Evolutionary conservation across 2,888 invertebrate genomes (phyloP).

Genomic region (Lacanobia oleracea): DNA sequence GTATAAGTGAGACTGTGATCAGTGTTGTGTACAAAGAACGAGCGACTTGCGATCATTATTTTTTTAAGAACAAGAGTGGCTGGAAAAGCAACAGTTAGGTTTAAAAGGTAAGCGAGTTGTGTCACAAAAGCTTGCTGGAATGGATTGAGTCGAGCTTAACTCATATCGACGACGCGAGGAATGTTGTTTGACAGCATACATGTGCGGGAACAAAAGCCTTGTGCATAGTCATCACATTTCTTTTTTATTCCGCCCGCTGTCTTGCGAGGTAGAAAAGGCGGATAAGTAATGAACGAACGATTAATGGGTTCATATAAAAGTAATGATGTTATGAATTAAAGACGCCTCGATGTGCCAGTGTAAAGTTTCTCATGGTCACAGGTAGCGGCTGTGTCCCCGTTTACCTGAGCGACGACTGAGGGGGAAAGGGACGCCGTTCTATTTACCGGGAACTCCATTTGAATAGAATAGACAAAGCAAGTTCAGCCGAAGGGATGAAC

Average conservation of each 20-base stretch:
- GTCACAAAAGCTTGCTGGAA: conserved; percentile 86
- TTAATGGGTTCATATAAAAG: conserved; percentile 61
- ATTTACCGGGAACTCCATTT: conserved; percentile 83
- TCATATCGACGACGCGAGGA: conserved; percentile 88
- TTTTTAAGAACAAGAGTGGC: conserved; percentile 80
- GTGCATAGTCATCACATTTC: conserved; percentile 86
- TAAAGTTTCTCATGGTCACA: conserved; percentile 81
- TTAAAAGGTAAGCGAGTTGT: conserved; percentile 88
- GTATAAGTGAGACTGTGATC: conserved; percentile 78
- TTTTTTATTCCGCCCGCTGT: conserved; percentile 84
- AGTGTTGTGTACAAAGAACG: conserved; percentile 80
- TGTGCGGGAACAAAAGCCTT: conserved; percentile 90
- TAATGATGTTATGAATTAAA: conserved; percentile 72
- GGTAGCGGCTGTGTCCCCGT: conserved; percentile 82
- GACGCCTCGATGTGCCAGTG: conserved; percentile 69
- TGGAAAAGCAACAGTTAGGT: conserved; percentile 87
- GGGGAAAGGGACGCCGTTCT: conserved; percentile 81
- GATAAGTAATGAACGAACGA: conserved; percentile 63
- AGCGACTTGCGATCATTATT: conserved; percentile 73
- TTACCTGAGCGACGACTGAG: conserved; percentile 83
- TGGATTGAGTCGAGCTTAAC: conserved; percentile 87
- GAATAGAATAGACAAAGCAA: conserved; percentile 82
- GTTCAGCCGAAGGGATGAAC: conserved; percentile 64
- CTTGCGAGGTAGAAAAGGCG: conserved; percentile 73
- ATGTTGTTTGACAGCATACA: conserved; percentile 90